Base-by-base conservation (phyloP, 2,888 invertebrate species). In the Tipula unca region DNA sequence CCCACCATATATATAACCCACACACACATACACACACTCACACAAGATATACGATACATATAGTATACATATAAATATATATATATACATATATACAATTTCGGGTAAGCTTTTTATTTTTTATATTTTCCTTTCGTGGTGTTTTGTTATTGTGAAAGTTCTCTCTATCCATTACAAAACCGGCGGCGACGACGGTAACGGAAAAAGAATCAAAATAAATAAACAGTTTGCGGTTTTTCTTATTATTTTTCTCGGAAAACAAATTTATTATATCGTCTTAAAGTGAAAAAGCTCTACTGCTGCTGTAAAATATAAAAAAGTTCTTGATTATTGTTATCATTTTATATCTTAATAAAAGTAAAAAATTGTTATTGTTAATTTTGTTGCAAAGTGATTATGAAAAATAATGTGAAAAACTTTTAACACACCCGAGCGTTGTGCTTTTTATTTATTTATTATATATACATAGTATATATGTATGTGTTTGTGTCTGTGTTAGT, bases 131-230 rank as follows among this genome's bases (percentile, higher is more conserved):
- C 84, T 85, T 32, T 20, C 84, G 20, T 84, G 69, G 69, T 69
- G 17, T 32, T 32, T 84, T 84, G 35, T 84, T 84, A 35, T 35
- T 84, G 83, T 35, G 84, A 36, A 35, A 36, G 20, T 36, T 36
- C 39, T 25, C 20, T 85, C 42, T 20, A 39, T 85, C 39, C 39
- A 85, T 85, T 85, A 85, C 39, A 36, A 84, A 84, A 84, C 84
- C 84, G 84, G 84, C 84, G 84, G 84, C 84, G 84, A 85, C 84
- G 39, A 36, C 84, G 39, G 25, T 85, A 42, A 29, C 85, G 42
- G 42, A 85, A 85, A 85, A 85, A 29, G 29, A 32, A 32, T 29
- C n/a, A 85, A 85, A 85, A 85, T 25, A 85, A 85, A 85, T 29
- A 85, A 85, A 29, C 48, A 54, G 48, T 48, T 85, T 85, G 85